Base-by-base conservation (phyloP, 2,797 vertebrate species). In the Eremophila alpestris region DNA sequence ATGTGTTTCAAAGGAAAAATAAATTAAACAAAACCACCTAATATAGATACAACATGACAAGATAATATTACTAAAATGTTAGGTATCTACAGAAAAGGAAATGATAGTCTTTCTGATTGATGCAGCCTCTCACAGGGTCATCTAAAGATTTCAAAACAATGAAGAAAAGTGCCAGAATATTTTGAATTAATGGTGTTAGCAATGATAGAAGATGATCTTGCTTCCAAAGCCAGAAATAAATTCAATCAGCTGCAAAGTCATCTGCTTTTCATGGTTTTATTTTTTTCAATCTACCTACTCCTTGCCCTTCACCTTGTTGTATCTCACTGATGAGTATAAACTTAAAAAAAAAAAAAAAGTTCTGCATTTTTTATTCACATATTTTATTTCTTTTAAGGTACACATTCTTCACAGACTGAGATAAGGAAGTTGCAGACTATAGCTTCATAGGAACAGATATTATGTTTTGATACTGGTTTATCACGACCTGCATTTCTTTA, bases 61-160 rank as follows among this genome's bases (percentile, higher is more conserved):
- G 62, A 41, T 69, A 96, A 62, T 88, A 93, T 76, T 86, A 41
- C 36, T 78, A 76, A 89, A 76, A 85, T 51, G 27, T 70, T 74
- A 69, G 18, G 14, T 59, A 79, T 81, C 69, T 86, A 86, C 36
- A 83, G 62, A 71, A 94, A 89, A 87, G 13, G 29, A 92, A 95
- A 84, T 74, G 0, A 87, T 29, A 93, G 77, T 68, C 51, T 93
- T 75, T 86, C 58, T 92, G 86, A 86, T 29, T 92, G 87, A 94
- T 91, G n/a, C 10, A 87, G 54, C 29, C 38, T 88, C 69, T 96
- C 38, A 49, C 27, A 36, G 55, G 69, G 79, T 95, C 62, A 89
- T 81, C 36, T 81, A 62, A 85, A 96, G 58, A 94, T 93, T 94
- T 89, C 73, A 83, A 90, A 95, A 94, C 71, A 95, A 81, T 68